Base-by-base conservation (phyloP, 2,113 vertebrate species). In the Protobothrops flavoviridis region DNA sequence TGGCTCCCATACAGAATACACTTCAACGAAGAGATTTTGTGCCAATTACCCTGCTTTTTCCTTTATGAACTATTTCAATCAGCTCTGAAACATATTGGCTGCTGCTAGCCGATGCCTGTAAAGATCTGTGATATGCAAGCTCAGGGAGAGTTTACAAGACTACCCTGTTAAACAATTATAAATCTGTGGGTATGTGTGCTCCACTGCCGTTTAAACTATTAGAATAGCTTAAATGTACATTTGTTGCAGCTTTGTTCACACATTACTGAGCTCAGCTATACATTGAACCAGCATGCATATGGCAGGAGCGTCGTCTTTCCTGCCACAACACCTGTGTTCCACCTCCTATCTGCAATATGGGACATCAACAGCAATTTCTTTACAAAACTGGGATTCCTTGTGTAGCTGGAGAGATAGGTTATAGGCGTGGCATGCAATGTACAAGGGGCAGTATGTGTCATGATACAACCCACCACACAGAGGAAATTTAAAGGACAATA, bases 1-100 rank as follows among this genome's bases (percentile, higher is more conserved):
- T 94, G 56, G 92, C 91, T 90, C 91, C 61, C 89, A 21, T 52
- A 88, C 69, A 92, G 55, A 88, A 88, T 91, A 92, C 92, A 53
- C 11, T 90, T 92, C 21, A 15, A 33, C 2, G 1, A 1, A 89
- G n/a, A n/a, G 24, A 17, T n/a, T 91, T 57, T 29, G 24, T 85
- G 3, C 23, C 11, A 93, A 87, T 45, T 55, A 57, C 85, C n/a
- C 13, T 61, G 13, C n/a, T 93, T 90, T 26, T 91, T 90, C 88
- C 11, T 29, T 91, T 93, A 90, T 69, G 52, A 85, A n/a, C 10
- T 52, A 74, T 97, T 94, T 93, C 26, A 55, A 55, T 55, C 45
- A 4, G 13, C 0, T 15, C 24, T 92, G 88, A 64, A 74, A 88
- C 7, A 23, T 1, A 15, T 1, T 10, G 26, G n/a, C 56, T 93